phyloP scores from a whole-genome alignment of 2,888 invertebrate genomes.

The Phanerotoma sp. region DNA sequence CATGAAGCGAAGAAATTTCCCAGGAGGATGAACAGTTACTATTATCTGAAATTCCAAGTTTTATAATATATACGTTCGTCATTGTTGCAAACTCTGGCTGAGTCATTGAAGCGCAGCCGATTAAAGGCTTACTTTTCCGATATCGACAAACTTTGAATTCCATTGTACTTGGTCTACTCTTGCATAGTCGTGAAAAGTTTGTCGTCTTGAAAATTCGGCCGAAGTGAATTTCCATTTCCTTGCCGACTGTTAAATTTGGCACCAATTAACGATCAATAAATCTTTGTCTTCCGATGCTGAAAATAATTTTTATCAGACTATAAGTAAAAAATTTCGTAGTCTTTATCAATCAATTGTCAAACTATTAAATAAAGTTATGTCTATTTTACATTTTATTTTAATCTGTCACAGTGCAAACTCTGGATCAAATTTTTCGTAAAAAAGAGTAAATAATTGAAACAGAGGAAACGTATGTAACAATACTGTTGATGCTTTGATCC shows the following conservation, averaged over 20 bases:
- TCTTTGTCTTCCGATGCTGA: background rate
- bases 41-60: background rate
- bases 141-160: conserved; percentile 17
- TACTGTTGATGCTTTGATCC: conserved; percentile 20
- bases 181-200: too few relatives aligned
- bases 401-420: too few relatives aligned
- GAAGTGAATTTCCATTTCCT: too few relatives aligned
- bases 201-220: conserved; percentile 8
- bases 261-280: background rate
- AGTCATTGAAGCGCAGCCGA: conserved; percentile 25
- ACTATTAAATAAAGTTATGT: too few relatives aligned
- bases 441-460: too few relatives aligned
- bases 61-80: background rate
- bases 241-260: background rate
- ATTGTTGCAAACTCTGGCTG: conserved; percentile 21
- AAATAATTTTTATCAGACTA: background rate
- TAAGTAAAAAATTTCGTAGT: too few relatives aligned
- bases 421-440: too few relatives aligned
- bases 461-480: too few relatives aligned
- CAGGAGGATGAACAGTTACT: conserved; percentile 5
- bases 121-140: conserved; percentile 23
- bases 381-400: too few relatives aligned
- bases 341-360: too few relatives aligned
- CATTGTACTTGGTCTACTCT: conserved; percentile 17
- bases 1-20: conserved; percentile 7